phyloP scores from a whole-genome alignment of 1,140 invertebrate species.

The Pinna nobilis region DNA sequence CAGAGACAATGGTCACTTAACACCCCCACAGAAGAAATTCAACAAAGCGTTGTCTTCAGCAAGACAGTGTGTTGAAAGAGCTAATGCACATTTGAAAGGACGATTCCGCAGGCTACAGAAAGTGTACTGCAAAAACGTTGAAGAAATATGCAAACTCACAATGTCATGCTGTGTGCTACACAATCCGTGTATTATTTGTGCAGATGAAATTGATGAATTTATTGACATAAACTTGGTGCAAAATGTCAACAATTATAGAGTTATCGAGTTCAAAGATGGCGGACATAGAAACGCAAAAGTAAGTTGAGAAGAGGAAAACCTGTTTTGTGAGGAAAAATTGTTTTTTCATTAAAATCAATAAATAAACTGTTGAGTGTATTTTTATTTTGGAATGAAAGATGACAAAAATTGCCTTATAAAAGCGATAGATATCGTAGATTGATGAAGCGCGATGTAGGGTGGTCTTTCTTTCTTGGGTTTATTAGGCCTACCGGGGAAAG shows the following conservation, averaged over 20 bases:
- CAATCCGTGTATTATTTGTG: constrained; percentile 24
- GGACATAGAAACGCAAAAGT: no score
- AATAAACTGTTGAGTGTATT: no score
- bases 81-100: constrained; percentile 28
- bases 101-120: constrained; percentile 21
- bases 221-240: constrained; percentile 9
- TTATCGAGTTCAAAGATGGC: no score
- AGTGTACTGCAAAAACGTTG: background rate
- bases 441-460: no score
- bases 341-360: no score
- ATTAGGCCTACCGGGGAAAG: no score
- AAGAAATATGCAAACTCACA: constrained; percentile 13
- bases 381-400: no score
- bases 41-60: constrained; percentile 21
- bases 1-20: constrained; percentile 25
- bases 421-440: no score
- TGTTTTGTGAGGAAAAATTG: no score
- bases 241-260: constrained; percentile 1
- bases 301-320: no score
- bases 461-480: no score
- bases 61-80: constrained; percentile 24
- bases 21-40: constrained; percentile 13
- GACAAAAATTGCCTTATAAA: no score
- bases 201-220: constrained; percentile 24
- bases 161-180: constrained; percentile 31